Conservation (phyloP, 2,888 invertebrate genomes). For the Pyrgus malvae region DNA sequence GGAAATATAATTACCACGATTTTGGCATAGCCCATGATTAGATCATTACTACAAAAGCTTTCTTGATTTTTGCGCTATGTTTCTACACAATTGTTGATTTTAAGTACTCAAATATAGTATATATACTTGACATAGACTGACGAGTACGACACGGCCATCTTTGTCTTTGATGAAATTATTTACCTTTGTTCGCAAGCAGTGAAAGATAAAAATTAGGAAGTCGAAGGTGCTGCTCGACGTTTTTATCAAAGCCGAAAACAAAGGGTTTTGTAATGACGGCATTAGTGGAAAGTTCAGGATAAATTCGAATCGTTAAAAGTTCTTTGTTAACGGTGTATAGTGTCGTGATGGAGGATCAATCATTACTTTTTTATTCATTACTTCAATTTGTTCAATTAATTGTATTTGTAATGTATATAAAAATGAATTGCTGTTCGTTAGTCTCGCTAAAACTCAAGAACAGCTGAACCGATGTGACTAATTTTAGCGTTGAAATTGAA, state of each 20-base stretch:
- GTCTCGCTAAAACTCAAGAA: too few species aligned
- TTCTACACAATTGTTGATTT: constrained; percentile 30
- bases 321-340: constrained; percentile 74
- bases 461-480: too few species aligned
- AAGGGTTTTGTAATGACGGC: constrained; percentile 78
- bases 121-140: constrained; percentile 33
- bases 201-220: constrained; percentile 71
- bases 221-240: constrained; percentile 64
- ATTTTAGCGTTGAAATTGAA: too few species aligned
- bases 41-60: constrained; percentile 21
- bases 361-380: too few species aligned
- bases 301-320: constrained; percentile 73
- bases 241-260: constrained; percentile 78
- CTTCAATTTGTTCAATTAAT: too few species aligned
- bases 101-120: constrained; percentile 28
- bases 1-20: constrained; percentile 20
- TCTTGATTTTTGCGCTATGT: constrained; percentile 17
- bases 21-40: constrained; percentile 6
- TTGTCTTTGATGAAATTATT: constrained; percentile 57
- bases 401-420: too few species aligned
- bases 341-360: too few species aligned
- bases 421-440: too few species aligned
- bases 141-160: constrained; percentile 38
- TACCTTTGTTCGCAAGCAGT: constrained; percentile 63
- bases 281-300: constrained; percentile 79